Conservation (phyloP, 1,140 invertebrate species). For the Cyrtorhinus lividipennis region DNA sequence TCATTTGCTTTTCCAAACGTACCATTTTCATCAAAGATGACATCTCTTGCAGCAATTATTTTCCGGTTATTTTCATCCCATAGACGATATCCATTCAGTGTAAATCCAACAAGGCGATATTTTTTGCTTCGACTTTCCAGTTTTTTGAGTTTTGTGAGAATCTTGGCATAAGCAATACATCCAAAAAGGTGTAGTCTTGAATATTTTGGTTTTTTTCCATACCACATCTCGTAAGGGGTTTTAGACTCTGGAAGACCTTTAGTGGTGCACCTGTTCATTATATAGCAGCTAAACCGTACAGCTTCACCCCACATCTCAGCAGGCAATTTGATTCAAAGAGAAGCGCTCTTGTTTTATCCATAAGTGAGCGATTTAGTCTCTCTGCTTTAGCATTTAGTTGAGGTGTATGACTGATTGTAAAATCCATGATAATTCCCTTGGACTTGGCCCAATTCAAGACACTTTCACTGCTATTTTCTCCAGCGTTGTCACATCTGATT, state of each 20-base stretch:
- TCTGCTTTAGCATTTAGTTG: constrained; percentile 31
- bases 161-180: constrained; percentile 24
- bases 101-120: constrained; percentile 1
- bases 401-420: constrained; percentile 27
- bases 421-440: constrained; percentile 23
- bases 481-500: constrained; percentile 27
- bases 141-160: constrained; percentile 23
- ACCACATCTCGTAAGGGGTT: constrained; percentile 28
- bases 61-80: neutral
- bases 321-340: constrained; percentile 23
- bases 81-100: neutral
- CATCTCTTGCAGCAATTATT: constrained; percentile 21
- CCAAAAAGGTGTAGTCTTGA: constrained; percentile 28
- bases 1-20: no score
- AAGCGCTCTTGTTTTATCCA: constrained; percentile 28
- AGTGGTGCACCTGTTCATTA: constrained; percentile 25
- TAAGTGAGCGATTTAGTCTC: constrained; percentile 29
- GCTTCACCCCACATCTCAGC: constrained; percentile 28
- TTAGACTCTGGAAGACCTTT: constrained; percentile 9
- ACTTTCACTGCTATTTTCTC: constrained; percentile 26
- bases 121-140: constrained; percentile 4
- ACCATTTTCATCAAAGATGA: constrained; percentile 20
- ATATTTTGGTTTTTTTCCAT: constrained; percentile 25
- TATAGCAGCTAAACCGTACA: constrained; percentile 23
- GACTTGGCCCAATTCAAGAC: constrained; percentile 24